These are phyloP conservation scores for Achlya flavicornis DNA, from an alignment of 2,888 invertebrate genomes.

Conservation along the genomic window DNA sequence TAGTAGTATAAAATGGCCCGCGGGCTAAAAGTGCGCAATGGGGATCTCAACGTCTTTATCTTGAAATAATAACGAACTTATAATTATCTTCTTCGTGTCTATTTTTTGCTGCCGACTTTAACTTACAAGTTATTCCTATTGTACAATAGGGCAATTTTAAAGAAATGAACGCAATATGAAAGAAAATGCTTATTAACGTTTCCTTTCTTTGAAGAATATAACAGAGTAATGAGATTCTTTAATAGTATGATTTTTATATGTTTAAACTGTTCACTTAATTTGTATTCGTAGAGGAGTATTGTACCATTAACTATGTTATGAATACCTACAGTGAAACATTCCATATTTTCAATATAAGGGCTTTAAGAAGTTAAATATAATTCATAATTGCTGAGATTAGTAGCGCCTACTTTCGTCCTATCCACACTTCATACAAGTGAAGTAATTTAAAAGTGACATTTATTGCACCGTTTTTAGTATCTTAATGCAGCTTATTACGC, in stretches of 20 bases:
- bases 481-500: too few relatives aligned
- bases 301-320: too few relatives aligned
- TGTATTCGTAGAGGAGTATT: neutral
- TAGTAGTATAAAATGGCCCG: neutral
- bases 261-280: neutral
- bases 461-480: too few relatives aligned
- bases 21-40: neutral
- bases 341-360: too few relatives aligned
- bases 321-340: too few relatives aligned
- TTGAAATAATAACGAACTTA: neutral
- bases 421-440: too few relatives aligned
- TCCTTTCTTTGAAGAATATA: neutral
- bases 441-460: too few relatives aligned
- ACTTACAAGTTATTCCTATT: slow-evolving; percentile 2
- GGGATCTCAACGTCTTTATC: neutral
- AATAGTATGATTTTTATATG: neutral
- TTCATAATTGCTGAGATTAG: too few relatives aligned
- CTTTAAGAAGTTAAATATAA: too few relatives aligned
- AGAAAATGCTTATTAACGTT: neutral
- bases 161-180: neutral
- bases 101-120: neutral
- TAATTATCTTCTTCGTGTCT: neutral
- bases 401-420: too few relatives aligned
- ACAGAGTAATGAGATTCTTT: neutral
- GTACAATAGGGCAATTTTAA: neutral